These are phyloP conservation scores for Frieseomelitta varia DNA, from an alignment of 1,140 invertebrate species.

Conservation along the genomic window DNA sequence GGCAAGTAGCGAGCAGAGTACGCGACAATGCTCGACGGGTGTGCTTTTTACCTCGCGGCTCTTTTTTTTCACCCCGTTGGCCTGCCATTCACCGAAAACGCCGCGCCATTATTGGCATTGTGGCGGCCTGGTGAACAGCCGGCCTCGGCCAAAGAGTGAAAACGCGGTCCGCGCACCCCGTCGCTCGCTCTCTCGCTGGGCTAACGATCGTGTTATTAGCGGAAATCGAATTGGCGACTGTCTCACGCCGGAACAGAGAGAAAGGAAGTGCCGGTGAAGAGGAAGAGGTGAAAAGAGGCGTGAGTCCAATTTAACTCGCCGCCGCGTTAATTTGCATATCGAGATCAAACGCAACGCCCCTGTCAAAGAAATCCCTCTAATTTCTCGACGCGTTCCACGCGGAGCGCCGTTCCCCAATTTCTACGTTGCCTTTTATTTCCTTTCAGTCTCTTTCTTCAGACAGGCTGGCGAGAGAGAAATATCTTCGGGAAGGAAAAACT, in stretches of 20 bases:
- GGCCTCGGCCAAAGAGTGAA: neutral
- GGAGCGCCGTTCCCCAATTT: too few species aligned
- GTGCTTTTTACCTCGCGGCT: slow-evolving; percentile 69
- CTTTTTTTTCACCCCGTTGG: slow-evolving; percentile 59
- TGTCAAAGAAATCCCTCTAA: slow-evolving; percentile 25
- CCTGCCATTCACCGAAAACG: slow-evolving; percentile 72
- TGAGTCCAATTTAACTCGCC: slow-evolving; percentile 51
- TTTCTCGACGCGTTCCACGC: slow-evolving; percentile 7
- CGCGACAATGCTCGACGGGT: slow-evolving; percentile 75
- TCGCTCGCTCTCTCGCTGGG: slow-evolving; percentile 59
- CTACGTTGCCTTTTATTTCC: neutral
- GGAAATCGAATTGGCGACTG: slow-evolving; percentile 69
- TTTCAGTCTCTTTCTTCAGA: too few species aligned
- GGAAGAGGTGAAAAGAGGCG: slow-evolving; percentile 2
- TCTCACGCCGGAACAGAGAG: slow-evolving; percentile 55
- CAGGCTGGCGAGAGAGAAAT: too few species aligned
- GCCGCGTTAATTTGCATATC: slow-evolving; percentile 66
- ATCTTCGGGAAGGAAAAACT: too few species aligned
- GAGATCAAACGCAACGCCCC: slow-evolving; percentile 46
- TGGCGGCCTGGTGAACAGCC: slow-evolving; percentile 57
- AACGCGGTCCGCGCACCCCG: slow-evolving; percentile 39
- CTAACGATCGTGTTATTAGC: slow-evolving; percentile 77
- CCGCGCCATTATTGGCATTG: slow-evolving; percentile 71
- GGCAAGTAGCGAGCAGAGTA: slow-evolving; percentile 51
- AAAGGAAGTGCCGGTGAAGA: neutral